Conservation (phyloP, 1,140 invertebrate species). For the Camponotus vicinus region DNA sequence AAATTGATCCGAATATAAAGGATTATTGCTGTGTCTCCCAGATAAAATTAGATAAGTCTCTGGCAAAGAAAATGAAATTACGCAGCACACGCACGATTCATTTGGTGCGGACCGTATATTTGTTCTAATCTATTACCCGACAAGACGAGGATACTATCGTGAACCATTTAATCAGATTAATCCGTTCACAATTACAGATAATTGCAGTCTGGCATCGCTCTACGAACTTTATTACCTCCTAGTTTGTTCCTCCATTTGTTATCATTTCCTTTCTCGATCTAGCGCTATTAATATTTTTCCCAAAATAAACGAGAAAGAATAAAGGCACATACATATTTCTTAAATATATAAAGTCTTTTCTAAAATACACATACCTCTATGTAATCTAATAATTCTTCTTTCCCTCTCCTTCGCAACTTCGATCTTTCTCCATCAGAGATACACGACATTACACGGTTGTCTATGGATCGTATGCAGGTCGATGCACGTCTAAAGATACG, state of each 20-base stretch:
- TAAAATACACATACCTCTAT: neutral
- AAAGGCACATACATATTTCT: neutral
- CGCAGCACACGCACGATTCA: conserved; percentile 32
- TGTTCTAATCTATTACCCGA: conserved; percentile 59
- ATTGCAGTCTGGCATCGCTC: conserved; percentile 60
- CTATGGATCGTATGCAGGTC: conserved; percentile 29
- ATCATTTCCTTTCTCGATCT: neutral
- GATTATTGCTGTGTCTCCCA: neutral
- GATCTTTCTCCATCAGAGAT: neutral
- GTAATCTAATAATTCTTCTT: neutral
- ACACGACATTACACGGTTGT: neutral
- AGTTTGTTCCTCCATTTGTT: conserved; percentile 22
- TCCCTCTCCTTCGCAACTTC: neutral
- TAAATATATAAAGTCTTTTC: neutral
- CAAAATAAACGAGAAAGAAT: neutral
- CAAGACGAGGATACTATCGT: conserved; percentile 53
- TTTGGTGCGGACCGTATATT: neutral
- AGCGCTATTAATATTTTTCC: conserved; percentile 1
- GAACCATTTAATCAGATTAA: conserved; percentile 71
- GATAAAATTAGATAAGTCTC: conserved; percentile 1
- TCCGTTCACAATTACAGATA: conserved; percentile 67
- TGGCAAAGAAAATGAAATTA: conserved; percentile 8
- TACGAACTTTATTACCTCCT: conserved; percentile 42
- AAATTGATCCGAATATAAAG: neutral
- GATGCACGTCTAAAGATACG: conserved; percentile 51